These are phyloP conservation scores for Otus sunia DNA, from an alignment of 2,113 vertebrate species.

Conservation along the genomic window DNA sequence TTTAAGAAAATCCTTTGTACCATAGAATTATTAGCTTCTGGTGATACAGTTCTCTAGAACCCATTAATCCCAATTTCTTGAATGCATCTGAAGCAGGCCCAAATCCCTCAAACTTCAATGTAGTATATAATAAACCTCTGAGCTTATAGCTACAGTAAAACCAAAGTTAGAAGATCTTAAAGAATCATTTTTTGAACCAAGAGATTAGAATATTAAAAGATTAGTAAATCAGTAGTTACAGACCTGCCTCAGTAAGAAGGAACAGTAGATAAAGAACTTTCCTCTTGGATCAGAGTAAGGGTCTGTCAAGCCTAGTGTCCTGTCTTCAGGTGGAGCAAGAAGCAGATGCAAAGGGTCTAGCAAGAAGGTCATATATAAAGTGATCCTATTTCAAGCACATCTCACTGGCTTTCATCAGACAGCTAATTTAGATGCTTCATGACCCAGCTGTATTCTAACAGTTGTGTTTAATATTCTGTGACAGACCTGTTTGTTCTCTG, in stretches of 20 bases:
- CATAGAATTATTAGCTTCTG: background rate
- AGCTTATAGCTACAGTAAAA: background rate
- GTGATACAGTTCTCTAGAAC: fast-evolving
- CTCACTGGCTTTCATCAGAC: background rate
- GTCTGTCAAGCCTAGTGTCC: background rate
- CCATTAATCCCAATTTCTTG: background rate
- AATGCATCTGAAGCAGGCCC: background rate
- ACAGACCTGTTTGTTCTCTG: background rate
- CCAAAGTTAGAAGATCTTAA: background rate
- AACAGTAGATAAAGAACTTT: background rate
- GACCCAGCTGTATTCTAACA: background rate
- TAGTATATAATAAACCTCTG: background rate
- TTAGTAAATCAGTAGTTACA: background rate
- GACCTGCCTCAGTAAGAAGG: background rate
- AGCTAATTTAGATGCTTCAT: background rate
- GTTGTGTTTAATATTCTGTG: background rate
- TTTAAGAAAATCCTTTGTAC: background rate
- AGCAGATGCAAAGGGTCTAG: background rate
- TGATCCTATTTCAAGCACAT: background rate
- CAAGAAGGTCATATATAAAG: background rate
- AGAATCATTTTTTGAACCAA: background rate
- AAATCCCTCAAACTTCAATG: background rate
- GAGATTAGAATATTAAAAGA: background rate
- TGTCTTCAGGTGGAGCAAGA: background rate
- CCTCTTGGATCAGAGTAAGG: background rate